Evolutionary conservation across 1,140 invertebrate genomes (phyloP).

Genomic region (Brachionus calyciflorus): DNA sequence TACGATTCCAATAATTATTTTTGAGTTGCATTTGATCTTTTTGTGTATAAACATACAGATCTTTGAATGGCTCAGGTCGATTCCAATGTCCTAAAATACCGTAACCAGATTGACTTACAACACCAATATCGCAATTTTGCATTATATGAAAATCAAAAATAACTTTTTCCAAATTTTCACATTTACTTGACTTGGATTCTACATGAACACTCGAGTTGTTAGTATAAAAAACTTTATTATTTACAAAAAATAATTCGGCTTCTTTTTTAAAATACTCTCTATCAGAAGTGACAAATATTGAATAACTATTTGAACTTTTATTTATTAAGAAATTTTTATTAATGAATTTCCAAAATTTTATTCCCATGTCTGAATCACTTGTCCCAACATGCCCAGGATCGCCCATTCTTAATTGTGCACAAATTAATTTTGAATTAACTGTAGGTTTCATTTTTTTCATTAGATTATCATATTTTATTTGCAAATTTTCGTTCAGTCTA

Average conservation of each 20-base stretch:
- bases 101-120: slow-evolving; percentile 14
- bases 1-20: slow-evolving; percentile 1
- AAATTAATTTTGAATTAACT: neutral
- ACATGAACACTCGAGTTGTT: neutral
- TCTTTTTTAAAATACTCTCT: neutral
- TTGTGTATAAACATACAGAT: slow-evolving; percentile 23
- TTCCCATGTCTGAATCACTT: neutral
- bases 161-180: neutral
- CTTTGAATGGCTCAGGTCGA: slow-evolving; percentile 6
- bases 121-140: slow-evolving; percentile 17
- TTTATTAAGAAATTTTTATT: slow-evolving; percentile 6
- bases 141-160: slow-evolving; percentile 35
- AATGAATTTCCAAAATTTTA: neutral
- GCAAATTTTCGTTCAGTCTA: neutral
- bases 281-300: slow-evolving; percentile 14
- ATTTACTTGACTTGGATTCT: neutral
- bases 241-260: neutral
- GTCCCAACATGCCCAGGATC: slow-evolving; percentile 15
- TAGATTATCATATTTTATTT: neutral
- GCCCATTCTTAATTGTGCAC: slow-evolving; percentile 34
- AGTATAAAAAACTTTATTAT: slow-evolving; percentile 4
- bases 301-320: neutral
- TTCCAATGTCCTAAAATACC: slow-evolving; percentile 17
- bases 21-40: neutral
- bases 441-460: slow-evolving; percentile 9